Conservation (phyloP, 2,888 invertebrate genomes). For the Ophion slaviceki region DNA sequence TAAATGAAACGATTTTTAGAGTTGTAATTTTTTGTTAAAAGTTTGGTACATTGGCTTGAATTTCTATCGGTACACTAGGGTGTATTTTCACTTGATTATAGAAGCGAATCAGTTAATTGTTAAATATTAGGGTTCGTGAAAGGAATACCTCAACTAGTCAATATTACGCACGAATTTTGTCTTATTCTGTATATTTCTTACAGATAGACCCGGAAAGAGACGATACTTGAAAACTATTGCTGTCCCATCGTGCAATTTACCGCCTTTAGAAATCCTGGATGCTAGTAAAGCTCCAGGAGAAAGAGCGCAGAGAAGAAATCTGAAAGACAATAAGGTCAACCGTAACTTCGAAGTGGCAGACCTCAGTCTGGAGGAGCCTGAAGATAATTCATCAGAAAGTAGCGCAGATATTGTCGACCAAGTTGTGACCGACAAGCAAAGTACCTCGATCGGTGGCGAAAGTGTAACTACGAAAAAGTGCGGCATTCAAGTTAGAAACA, state of each 20-base stretch:
- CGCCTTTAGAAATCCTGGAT: background rate
- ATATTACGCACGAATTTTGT: background rate
- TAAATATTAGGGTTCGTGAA: too few species aligned
- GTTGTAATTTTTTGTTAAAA: too few species aligned
- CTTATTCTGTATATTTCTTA: background rate
- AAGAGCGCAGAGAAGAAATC: background rate
- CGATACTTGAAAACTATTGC: conserved; percentile 4
- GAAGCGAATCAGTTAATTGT: too few species aligned
- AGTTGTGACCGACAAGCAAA: background rate
- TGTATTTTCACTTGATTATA: too few species aligned
- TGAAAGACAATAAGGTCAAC: background rate
- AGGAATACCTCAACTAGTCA: too few species aligned
- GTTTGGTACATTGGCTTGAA: too few species aligned
- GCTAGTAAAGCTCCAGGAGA: background rate
- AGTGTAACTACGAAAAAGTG: background rate
- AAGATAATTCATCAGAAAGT: conserved; percentile 3
- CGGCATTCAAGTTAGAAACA: background rate
- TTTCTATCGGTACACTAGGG: too few species aligned
- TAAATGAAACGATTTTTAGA: too few species aligned
- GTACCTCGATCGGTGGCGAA: background rate
- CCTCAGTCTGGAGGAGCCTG: background rate
- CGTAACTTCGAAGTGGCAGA: background rate
- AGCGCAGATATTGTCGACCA: background rate
- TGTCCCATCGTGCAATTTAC: background rate
- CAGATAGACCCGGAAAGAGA: background rate